Evolutionary conservation across 1,140 invertebrate species (phyloP).

Genomic region (Leguminivora glycinivorella): DNA sequence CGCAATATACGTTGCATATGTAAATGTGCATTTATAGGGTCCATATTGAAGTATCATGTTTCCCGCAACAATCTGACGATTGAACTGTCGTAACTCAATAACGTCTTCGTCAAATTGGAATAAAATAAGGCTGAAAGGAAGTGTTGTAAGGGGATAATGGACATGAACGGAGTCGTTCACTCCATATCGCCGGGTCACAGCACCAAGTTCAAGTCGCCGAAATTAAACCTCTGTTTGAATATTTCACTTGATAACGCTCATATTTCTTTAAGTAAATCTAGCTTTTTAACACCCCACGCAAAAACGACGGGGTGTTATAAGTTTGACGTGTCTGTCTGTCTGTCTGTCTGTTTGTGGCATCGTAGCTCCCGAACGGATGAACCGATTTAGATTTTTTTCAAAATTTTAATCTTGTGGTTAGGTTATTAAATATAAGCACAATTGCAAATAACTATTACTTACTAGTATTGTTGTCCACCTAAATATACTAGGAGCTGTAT

Average conservation of each 20-base stretch:
- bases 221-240: neutral
- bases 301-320: too few relatives aligned
- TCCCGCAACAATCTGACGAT: constrained; percentile 19
- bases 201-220: neutral
- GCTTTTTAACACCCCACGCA: too few relatives aligned
- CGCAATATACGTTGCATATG: constrained; percentile 32
- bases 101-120: constrained; percentile 29
- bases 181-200: constrained; percentile 62
- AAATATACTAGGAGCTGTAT: too few relatives aligned
- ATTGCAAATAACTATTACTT: too few relatives aligned
- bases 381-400: too few relatives aligned
- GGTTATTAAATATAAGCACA: too few relatives aligned
- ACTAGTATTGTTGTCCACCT: too few relatives aligned
- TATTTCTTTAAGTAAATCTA: neutral
- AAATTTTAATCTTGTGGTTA: too few relatives aligned
- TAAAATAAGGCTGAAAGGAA: constrained; percentile 62
- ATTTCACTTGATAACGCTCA: neutral
- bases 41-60: constrained; percentile 8
- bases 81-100: constrained; percentile 24
- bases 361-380: too few relatives aligned
- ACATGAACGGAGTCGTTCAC: constrained; percentile 72
- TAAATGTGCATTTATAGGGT: constrained; percentile 7
- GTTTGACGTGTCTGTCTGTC: too few relatives aligned
- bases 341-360: too few relatives aligned
- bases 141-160: constrained; percentile 68